Conservation (phyloP, 2,113 vertebrate species). For the Muscicapa adusta region DNA sequence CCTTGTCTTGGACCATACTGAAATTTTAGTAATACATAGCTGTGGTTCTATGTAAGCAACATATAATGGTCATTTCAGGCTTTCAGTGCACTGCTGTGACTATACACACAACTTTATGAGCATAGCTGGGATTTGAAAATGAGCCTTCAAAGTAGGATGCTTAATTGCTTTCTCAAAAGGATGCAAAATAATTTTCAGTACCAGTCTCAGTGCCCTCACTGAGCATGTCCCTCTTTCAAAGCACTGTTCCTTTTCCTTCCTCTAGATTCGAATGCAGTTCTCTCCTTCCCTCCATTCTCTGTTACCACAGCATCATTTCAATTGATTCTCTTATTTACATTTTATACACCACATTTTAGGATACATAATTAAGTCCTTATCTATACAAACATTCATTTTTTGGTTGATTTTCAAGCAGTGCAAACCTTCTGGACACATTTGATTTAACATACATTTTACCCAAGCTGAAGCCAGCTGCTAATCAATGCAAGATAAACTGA, state of each 20-base stretch:
- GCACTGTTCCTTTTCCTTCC: neutral
- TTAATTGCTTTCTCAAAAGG: constrained; percentile 36
- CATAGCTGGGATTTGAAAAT: neutral
- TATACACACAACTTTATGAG: neutral
- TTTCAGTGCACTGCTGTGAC: neutral
- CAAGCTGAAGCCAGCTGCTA: constrained; percentile 42
- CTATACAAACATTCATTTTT: constrained; percentile 52
- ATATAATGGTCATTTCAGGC: neutral
- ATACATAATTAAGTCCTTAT: constrained; percentile 42
- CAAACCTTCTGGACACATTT: constrained; percentile 40
- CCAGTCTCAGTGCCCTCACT: neutral
- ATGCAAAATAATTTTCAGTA: neutral
- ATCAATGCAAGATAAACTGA: constrained; percentile 42
- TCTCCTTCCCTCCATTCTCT: neutral
- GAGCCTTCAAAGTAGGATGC: neutral
- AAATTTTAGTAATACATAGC: neutral
- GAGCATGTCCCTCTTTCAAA: neutral
- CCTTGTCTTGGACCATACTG: neutral
- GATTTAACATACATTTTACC: constrained; percentile 36
- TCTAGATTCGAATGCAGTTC: neutral
- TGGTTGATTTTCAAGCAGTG: constrained; percentile 37
- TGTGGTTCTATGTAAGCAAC: neutral
- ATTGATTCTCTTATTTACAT: constrained; percentile 24
- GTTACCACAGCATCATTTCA: constrained; percentile 2
- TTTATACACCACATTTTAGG: constrained; percentile 11